phyloP scores from a whole-genome alignment of 2,888 invertebrate genomes.

The Chaitophorus viminalis region DNA sequence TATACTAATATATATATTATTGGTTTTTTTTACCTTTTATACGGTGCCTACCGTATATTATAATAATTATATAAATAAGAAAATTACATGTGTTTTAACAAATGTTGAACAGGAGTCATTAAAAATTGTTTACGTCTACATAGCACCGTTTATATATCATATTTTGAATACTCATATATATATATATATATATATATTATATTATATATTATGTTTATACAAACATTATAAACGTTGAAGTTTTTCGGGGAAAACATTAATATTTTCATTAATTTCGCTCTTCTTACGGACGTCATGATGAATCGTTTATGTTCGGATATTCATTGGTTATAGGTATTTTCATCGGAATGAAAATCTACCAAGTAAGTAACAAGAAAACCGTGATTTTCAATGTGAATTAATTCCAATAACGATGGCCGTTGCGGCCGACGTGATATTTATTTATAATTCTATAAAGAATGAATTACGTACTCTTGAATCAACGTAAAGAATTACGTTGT shows the following conservation, averaged over 20 bases:
- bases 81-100: conserved; percentile 9
- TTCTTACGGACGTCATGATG: not conserved
- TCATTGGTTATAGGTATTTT: too few relatives aligned
- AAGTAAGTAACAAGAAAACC: too few relatives aligned
- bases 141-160: not conserved
- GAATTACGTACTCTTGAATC: not conserved
- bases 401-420: not conserved
- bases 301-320: not conserved
- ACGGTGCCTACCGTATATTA: not conserved
- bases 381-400: not conserved
- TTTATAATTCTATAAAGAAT: not conserved
- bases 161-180: not conserved
- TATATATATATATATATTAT: too few relatives aligned
- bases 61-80: conserved; percentile 7
- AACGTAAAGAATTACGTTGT: too few relatives aligned
- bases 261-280: not conserved
- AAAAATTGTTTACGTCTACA: not conserved
- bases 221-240: too few relatives aligned
- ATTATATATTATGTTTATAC: too few relatives aligned
- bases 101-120: conserved; percentile 9
- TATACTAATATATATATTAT: not conserved
- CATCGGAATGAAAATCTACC: not conserved
- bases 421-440: not conserved
- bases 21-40: not conserved
- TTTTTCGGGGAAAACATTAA: not conserved